phyloP scores from a whole-genome alignment of 2,113 vertebrate species.

The Corythornis cristatus region DNA sequence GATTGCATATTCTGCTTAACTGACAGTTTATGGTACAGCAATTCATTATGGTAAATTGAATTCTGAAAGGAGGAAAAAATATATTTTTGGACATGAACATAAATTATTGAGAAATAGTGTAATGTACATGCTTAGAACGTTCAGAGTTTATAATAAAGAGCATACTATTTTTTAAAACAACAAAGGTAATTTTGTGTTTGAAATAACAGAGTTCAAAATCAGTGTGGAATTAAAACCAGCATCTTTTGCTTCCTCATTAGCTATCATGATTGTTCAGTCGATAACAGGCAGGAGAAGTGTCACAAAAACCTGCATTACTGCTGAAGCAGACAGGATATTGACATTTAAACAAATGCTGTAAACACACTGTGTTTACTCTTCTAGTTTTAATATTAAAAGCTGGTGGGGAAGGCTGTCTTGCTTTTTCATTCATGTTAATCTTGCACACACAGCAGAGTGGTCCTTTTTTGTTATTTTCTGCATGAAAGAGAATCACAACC shows the following conservation, averaged over 20 bases:
- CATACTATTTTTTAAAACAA: neutral
- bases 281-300: neutral
- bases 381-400: conserved; percentile 8
- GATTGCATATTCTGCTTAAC: conserved; percentile 28
- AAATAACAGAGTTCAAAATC: neutral
- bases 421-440: neutral
- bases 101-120: neutral
- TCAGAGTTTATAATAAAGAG: neutral
- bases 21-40: conserved; percentile 10
- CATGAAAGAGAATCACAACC: neutral
- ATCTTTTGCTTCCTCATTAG: conserved; percentile 32
- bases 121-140: neutral
- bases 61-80: neutral
- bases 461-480: neutral
- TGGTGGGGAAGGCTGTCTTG: neutral
- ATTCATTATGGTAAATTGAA: conserved; percentile 51
- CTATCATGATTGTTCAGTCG: conserved; percentile 4
- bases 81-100: neutral
- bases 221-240: neutral
- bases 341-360: conserved; percentile 46
- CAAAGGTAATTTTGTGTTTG: neutral
- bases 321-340: conserved; percentile 39
- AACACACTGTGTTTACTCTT: conserved; percentile 26
- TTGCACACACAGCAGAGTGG: neutral
- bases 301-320: neutral